phyloP scores from a whole-genome alignment of 2,888 invertebrate species.

The Ashinkailepas kermadecensis region DNA sequence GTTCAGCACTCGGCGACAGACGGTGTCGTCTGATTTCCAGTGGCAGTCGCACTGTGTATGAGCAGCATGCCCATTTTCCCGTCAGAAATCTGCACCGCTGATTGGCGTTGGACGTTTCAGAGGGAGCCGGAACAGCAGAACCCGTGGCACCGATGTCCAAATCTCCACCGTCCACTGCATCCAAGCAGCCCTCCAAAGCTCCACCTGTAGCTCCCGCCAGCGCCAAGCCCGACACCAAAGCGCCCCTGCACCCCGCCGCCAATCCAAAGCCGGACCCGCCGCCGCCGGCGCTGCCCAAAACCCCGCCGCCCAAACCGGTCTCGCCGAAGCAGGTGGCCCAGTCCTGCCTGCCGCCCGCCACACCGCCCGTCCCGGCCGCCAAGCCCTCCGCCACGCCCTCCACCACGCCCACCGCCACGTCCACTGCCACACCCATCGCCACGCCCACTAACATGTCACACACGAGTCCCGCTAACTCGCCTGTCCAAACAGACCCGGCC shows the following conservation, averaged over 20 bases:
- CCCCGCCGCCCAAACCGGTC: not conserved
- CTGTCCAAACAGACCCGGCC: constrained; percentile 4
- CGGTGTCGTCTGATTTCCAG: too few species aligned
- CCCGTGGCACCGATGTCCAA: not conserved
- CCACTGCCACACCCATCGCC: not conserved
- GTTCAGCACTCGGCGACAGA: too few species aligned
- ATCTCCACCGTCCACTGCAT: not conserved
- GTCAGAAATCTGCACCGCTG: not conserved
- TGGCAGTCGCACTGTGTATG: too few species aligned
- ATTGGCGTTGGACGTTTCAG: not conserved
- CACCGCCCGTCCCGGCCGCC: not conserved
- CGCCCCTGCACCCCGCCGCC: too few species aligned
- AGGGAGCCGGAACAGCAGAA: not conserved
- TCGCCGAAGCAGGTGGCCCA: not conserved
- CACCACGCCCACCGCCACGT: not conserved
- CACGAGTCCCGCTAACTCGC: not conserved
- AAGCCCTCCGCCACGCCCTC: not conserved
- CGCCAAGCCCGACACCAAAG: not conserved
- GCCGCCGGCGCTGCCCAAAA: not conserved
- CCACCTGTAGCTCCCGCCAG: not conserved
- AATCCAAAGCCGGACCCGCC: not conserved
- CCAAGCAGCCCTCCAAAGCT: not conserved
- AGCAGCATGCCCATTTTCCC: too few species aligned
- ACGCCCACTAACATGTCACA: not conserved
- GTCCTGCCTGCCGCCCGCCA: not conserved